Conservation (phyloP, 2,113 vertebrate species). For the Anoura caudifer region DNA sequence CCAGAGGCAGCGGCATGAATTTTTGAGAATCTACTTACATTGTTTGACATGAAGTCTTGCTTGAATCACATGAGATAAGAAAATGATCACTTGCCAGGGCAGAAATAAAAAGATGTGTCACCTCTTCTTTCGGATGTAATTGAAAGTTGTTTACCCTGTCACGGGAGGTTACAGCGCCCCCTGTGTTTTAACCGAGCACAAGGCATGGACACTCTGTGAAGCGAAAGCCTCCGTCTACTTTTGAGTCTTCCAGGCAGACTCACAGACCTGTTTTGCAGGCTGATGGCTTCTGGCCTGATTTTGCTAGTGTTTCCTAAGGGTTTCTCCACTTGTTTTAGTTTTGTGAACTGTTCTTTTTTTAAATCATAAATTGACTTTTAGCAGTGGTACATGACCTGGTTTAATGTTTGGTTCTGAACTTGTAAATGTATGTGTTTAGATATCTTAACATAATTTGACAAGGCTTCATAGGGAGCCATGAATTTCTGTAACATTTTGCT, state of each 20-base stretch:
- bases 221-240: not conserved
- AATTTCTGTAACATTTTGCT: slow-evolving; percentile 56
- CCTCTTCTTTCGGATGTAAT: not conserved
- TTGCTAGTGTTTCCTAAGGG: not conserved
- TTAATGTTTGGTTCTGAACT: slow-evolving; percentile 18
- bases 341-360: not conserved
- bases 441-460: slow-evolving; percentile 21
- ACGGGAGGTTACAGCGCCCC: not conserved
- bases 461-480: slow-evolving; percentile 13
- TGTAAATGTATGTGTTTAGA: not conserved
- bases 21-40: not conserved
- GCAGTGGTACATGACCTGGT: slow-evolving; percentile 37
- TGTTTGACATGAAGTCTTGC: not conserved
- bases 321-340: not conserved
- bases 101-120: not conserved
- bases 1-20: rapidly evolving
- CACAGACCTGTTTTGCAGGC: not conserved
- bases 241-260: not conserved
- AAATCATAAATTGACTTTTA: not conserved
- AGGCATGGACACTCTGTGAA: not conserved
- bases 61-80: not conserved
- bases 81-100: not conserved
- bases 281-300: not conserved
- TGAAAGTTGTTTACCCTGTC: not conserved
- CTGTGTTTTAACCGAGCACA: not conserved